These are phyloP conservation scores for Leptothorax acervorum DNA, from an alignment of 2,888 invertebrate species.

Conservation along the genomic window DNA sequence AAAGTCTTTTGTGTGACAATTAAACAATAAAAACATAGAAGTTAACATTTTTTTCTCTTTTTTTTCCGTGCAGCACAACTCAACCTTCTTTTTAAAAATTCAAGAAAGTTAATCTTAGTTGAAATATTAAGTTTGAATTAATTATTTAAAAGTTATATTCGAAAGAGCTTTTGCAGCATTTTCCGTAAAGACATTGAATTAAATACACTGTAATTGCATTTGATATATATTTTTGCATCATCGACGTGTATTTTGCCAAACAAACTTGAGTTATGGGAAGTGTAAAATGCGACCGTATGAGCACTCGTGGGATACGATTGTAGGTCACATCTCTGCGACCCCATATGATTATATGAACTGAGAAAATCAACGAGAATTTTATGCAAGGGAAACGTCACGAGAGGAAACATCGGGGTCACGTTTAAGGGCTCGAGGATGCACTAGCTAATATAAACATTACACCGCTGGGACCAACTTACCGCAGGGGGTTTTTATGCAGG, in stretches of 20 bases:
- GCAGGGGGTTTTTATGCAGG: slow-evolving; percentile 71
- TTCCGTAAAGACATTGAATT: background rate
- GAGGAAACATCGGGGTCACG: slow-evolving; percentile 20
- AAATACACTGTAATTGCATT: too few relatives aligned
- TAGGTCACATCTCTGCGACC: slow-evolving; percentile 78
- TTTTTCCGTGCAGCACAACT: background rate
- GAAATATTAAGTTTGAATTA: background rate
- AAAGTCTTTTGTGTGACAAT: background rate
- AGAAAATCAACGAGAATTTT: slow-evolving; percentile 79
- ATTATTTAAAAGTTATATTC: background rate
- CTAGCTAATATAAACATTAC: slow-evolving; percentile 84
- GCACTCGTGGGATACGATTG: slow-evolving; percentile 16
- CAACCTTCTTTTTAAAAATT: background rate
- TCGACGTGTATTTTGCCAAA: background rate
- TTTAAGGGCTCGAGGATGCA: slow-evolving; percentile 72
- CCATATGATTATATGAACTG: slow-evolving; percentile 80
- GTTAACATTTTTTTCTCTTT: background rate
- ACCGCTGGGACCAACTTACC: slow-evolving; percentile 76
- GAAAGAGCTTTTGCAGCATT: background rate
- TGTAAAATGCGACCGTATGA: background rate
- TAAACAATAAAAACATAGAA: background rate
- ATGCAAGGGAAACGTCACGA: slow-evolving; percentile 57
- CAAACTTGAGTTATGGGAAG: background rate
- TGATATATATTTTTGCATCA: background rate
- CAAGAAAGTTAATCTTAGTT: background rate